Evolutionary conservation across 2,113 vertebrate species (phyloP).

Genomic region (Triplophysa siluroides): DNA sequence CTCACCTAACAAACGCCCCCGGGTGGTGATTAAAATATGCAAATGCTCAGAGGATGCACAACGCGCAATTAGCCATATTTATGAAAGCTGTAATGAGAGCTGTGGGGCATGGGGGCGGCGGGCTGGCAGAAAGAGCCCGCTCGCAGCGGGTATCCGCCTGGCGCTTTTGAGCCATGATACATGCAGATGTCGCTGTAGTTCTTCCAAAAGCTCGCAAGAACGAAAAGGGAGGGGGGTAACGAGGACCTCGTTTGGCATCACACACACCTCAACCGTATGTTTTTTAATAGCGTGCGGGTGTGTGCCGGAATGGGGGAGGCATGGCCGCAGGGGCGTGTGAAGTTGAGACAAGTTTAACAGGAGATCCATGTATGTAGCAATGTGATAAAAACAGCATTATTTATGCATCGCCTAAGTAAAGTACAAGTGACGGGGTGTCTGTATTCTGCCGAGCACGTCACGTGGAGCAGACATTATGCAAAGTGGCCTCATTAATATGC

Average conservation of each 20-base stretch:
- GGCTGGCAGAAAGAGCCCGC: slow-evolving; percentile 65
- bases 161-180: slow-evolving; percentile 84
- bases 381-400: slow-evolving; percentile 82
- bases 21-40: slow-evolving; percentile 84
- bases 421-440: slow-evolving; percentile 66
- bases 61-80: slow-evolving; percentile 84
- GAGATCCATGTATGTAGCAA: slow-evolving; percentile 76
- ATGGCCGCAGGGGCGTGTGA: slow-evolving; percentile 52
- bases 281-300: slow-evolving; percentile 51
- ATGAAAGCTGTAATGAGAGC: slow-evolving; percentile 73
- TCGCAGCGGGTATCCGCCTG: slow-evolving; percentile 68
- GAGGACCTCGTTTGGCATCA: slow-evolving; percentile 77
- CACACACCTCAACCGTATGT: slow-evolving; percentile 65
- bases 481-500: slow-evolving; percentile 83
- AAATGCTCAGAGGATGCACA: slow-evolving; percentile 84
- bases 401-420: slow-evolving; percentile 74
- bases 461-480: slow-evolving; percentile 82
- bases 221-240: slow-evolving; percentile 79
- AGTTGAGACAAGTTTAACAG: slow-evolving; percentile 50
- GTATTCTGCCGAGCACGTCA: slow-evolving; percentile 74
- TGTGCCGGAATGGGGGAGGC: slow-evolving; percentile 54
- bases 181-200: slow-evolving; percentile 99
- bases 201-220: slow-evolving; percentile 89
- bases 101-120: slow-evolving; percentile 63
- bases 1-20: slow-evolving; percentile 72